A percentile compares a stretch with the other conserved stretches of the same genome.
Evolutionary conservation across 2,797 vertebrate species (phyloP).

Genomic region (Myotis planiceps): DNA sequence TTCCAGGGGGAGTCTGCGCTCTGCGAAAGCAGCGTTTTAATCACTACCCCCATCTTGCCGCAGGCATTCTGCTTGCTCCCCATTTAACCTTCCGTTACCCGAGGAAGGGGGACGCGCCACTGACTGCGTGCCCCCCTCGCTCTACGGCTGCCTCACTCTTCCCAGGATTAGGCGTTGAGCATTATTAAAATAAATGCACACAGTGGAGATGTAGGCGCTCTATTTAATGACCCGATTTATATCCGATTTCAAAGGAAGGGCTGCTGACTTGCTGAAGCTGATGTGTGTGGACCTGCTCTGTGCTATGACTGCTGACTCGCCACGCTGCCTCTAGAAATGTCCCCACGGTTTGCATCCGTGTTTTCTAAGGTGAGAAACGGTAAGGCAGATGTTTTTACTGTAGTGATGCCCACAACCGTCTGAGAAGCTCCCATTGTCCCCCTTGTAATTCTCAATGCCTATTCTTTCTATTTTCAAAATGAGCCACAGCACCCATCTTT

Average conservation of each 20-base stretch:
- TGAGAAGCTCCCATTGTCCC: not conserved
- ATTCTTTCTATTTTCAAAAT: not conserved
- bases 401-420: not conserved
- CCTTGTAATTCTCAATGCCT: not conserved
- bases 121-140: constrained; percentile 46
- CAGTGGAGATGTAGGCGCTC: constrained; percentile 64
- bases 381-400: not conserved
- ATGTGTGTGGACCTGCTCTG: not conserved
- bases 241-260: constrained; percentile 38
- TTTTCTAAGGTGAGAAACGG: not conserved
- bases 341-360: not conserved
- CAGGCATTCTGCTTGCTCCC: constrained; percentile 91
- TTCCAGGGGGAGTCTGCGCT: constrained; percentile 90
- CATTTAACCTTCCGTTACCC: constrained; percentile 91
- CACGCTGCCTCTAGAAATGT: not conserved
- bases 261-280: not conserved
- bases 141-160: not conserved
- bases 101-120: constrained; percentile 77
- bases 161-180: constrained; percentile 70
- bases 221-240: constrained; percentile 82
- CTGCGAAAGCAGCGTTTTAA: constrained; percentile 98
- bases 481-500: not conserved
- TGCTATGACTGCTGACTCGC: constrained; percentile 1
- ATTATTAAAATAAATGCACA: constrained; percentile 74
- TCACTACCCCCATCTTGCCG: constrained; percentile 99